phyloP scores from a whole-genome alignment of 2,113 vertebrate genomes.

The Dinomys branickii region DNA sequence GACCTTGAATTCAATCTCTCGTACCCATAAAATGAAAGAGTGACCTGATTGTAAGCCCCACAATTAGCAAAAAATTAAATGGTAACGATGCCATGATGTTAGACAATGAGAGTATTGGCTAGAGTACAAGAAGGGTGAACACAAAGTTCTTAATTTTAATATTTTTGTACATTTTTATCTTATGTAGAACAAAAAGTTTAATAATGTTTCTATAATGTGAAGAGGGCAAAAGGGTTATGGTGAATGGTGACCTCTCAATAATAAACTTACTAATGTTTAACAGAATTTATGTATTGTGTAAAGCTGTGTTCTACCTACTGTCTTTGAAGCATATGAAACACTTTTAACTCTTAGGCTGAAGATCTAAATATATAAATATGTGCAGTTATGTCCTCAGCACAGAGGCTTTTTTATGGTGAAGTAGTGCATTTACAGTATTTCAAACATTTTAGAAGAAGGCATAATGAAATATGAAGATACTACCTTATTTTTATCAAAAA shows the following conservation, averaged over 20 bases:
- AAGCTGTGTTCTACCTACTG: no score
- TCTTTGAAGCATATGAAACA: not conserved
- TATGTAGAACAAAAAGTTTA: not conserved
- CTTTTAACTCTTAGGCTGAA: not conserved
- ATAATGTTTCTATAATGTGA: not conserved
- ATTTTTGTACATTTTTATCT: not conserved
- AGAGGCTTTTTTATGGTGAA: not conserved
- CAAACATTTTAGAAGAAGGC: not conserved
- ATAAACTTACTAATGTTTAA: not conserved
- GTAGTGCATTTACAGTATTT: not conserved
- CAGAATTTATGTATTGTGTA: not conserved
- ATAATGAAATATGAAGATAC: constrained; percentile 19
- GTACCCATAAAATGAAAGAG: not conserved
- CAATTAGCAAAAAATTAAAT: not conserved
- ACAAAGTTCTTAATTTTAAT: not conserved
- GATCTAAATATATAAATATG: not conserved
- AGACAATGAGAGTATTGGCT: not conserved
- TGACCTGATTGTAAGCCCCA: not conserved
- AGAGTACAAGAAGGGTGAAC: not conserved
- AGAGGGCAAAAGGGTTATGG: not conserved
- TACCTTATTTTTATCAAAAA: constrained; percentile 48
- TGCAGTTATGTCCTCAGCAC: not conserved
- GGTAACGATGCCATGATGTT: not conserved
- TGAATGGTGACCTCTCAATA: not conserved
- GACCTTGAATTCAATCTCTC: not conserved